Conservation (phyloP, 1,140 invertebrate genomes). For the Leptopilina clavipes region DNA sequence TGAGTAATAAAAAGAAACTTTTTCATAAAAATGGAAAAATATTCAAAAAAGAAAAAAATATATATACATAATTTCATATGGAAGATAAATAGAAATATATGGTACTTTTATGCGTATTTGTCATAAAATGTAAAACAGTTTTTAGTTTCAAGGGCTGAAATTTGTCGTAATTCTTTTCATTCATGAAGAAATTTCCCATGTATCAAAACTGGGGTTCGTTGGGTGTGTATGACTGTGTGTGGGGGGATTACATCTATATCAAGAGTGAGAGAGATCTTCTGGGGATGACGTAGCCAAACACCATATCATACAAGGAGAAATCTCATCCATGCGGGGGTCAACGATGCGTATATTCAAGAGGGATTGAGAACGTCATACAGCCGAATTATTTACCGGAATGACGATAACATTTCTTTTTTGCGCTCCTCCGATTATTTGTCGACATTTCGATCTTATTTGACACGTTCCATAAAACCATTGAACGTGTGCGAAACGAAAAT, state of each 20-base stretch:
- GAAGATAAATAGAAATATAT: too few relatives aligned
- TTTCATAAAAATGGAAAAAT: too few relatives aligned
- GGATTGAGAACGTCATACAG: neutral
- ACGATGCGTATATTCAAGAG: neutral
- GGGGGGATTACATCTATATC: neutral
- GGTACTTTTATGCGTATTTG: neutral
- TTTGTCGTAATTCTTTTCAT: neutral
- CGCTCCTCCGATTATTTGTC: neutral
- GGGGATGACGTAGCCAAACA: constrained; percentile 3
- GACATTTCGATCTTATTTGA: constrained; percentile 4
- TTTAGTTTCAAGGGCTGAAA: neutral
- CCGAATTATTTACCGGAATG: neutral
- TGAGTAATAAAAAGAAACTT: too few relatives aligned
- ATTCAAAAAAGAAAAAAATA: too few relatives aligned
- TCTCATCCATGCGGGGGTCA: neutral
- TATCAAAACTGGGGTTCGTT: neutral
- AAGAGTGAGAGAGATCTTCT: constrained; percentile 2
- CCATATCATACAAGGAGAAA: constrained; percentile 1
- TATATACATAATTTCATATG: too few relatives aligned
- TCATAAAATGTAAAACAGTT: neutral
- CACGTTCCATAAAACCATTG: neutral
- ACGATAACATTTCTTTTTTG: neutral
- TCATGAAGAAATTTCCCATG: neutral
- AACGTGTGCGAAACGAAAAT: neutral
- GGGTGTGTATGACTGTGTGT: neutral